Percentiles rank a stretch among this genome's conserved stretches.
Conservation (phyloP, 2,888 invertebrate species). For the Salpingus planirostris region DNA sequence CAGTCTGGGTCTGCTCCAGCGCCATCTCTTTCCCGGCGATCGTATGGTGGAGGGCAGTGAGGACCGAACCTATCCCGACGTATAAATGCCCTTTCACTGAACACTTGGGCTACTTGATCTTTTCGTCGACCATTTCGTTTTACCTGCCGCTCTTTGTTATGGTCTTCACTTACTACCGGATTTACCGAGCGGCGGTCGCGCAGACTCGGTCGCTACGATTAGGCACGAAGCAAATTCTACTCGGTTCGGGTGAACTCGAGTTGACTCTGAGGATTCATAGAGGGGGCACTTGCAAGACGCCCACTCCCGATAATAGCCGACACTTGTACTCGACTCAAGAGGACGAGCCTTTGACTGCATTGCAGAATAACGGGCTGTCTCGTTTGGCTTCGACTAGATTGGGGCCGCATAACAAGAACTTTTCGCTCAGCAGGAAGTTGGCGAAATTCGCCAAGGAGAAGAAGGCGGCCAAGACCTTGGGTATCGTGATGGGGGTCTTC, state of each 20-base stretch:
- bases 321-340: constrained; percentile 52
- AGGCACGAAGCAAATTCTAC: constrained; percentile 83
- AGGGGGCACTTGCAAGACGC: constrained; percentile 69
- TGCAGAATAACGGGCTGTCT: constrained; percentile 71
- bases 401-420: constrained; percentile 64
- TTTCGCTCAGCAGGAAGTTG: constrained; percentile 84
- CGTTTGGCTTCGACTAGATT: constrained; percentile 59
- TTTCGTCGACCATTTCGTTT: constrained; percentile 96
- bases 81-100: constrained; percentile 94
- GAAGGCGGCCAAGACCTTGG: constrained; percentile 94
- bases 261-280: constrained; percentile 88
- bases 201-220: constrained; percentile 85
- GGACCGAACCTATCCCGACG: constrained; percentile 69
- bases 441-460: constrained; percentile 96
- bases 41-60: constrained; percentile 87
- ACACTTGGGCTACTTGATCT: constrained; percentile 90
- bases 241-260: constrained; percentile 77
- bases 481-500: constrained; percentile 95
- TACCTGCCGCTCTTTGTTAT: constrained; percentile 94
- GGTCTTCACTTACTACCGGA: constrained; percentile 96
- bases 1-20: constrained; percentile 94
- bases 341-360: constrained; percentile 65
- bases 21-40: constrained; percentile 98
- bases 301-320: constrained; percentile 22
- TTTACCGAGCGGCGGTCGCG: constrained; percentile 87